A percentile compares a stretch with the other conserved stretches of the same genome.
Conservation (phyloP, 2,113 vertebrate species). For the Tachycineta bicolor region DNA sequence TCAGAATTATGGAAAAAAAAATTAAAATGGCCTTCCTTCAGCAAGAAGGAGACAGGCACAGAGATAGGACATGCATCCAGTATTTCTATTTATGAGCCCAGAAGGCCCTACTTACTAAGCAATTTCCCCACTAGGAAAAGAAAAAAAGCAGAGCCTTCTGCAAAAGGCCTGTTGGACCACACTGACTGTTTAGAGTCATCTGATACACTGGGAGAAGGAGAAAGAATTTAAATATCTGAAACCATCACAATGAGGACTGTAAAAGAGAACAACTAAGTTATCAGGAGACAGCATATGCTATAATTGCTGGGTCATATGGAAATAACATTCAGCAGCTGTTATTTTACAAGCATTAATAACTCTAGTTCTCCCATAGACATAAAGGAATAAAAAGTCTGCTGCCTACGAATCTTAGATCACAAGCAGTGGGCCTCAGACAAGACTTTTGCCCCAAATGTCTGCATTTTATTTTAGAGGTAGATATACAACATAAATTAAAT, state of each 20-base stretch:
- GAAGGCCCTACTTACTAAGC: background rate
- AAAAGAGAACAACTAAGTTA: background rate
- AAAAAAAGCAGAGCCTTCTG: background rate
- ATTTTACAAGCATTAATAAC: background rate
- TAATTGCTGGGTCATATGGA: background rate
- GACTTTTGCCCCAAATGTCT: background rate
- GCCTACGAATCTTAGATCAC: background rate
- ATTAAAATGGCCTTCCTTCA: background rate
- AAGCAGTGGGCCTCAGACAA: background rate
- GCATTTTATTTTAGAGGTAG: background rate
- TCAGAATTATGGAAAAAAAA: background rate
- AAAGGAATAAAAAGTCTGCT: background rate
- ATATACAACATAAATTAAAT: background rate
- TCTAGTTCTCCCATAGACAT: background rate
- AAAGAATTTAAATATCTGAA: background rate
- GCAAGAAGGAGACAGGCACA: background rate
- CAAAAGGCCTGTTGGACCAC: background rate
- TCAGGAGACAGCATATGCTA: background rate
- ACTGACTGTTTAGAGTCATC: background rate
- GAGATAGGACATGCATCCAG: background rate
- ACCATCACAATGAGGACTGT: background rate
- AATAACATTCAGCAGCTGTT: slow-evolving; percentile 4
- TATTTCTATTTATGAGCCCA: background rate
- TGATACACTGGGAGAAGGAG: background rate
- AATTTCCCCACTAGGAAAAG: background rate